These are phyloP conservation scores for Augochlorella aurata DNA, from an alignment of 2,888 invertebrate genomes.

Conservation along the genomic window DNA sequence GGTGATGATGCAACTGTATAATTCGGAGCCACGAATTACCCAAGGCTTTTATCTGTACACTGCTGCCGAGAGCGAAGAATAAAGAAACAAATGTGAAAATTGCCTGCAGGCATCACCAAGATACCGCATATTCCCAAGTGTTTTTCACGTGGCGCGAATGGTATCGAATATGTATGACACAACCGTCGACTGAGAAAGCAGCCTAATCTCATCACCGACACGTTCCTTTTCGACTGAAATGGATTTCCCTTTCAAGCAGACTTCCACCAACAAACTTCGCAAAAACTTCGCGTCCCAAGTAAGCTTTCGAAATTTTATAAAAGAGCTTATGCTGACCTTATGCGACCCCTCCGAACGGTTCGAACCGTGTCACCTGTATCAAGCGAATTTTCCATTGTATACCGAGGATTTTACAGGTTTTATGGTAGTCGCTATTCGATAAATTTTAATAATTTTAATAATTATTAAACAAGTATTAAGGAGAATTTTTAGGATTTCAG, in stretches of 20 bases:
- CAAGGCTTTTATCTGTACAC: conserved; percentile 47
- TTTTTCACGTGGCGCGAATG: conserved; percentile 48
- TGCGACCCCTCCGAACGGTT: neutral
- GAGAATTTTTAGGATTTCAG: too few relatives aligned
- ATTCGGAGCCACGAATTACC: neutral
- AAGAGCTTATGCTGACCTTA: conserved; percentile 9
- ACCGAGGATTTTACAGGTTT: neutral
- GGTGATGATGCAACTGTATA: neutral
- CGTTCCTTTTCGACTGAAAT: conserved; percentile 53
- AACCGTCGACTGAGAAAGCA: conserved; percentile 54
- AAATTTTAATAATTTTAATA: too few relatives aligned
- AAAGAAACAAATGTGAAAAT: conserved; percentile 51
- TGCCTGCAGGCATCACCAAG: conserved; percentile 30
- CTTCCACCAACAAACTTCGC: conserved; percentile 40
- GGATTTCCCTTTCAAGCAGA: conserved; percentile 45
- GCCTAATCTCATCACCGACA: conserved; percentile 66
- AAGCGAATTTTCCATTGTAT: neutral
- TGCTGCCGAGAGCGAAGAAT: conserved; percentile 40
- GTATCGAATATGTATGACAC: conserved; percentile 69
- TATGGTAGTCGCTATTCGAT: too few relatives aligned
- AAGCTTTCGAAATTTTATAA: conserved; percentile 51
- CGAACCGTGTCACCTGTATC: neutral
- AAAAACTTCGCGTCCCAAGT: conserved; percentile 48
- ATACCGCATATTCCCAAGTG: conserved; percentile 58
- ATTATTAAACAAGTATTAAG: too few relatives aligned